Percentiles rank a stretch among this genome's conserved stretches.
phyloP scores from a whole-genome alignment of 2,888 invertebrate species.

The Auanema freiburgensis region DNA sequence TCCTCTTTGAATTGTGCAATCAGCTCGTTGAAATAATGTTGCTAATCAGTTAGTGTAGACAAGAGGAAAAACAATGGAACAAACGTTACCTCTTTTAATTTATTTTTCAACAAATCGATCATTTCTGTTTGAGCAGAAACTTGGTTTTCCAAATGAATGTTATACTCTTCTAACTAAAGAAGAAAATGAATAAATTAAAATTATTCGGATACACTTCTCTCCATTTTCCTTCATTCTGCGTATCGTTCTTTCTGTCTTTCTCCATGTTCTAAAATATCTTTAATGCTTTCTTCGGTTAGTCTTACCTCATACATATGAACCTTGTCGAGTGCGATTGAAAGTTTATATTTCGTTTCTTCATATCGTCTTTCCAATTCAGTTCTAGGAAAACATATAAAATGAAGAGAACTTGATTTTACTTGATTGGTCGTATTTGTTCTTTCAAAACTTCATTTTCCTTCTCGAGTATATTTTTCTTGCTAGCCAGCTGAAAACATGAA shows the following conservation, averaged over 20 bases:
- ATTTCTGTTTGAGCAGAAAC: constrained; percentile 57
- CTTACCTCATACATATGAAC: constrained; percentile 46
- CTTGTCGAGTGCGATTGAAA: constrained; percentile 45
- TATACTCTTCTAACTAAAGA: constrained; percentile 39
- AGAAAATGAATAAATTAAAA: too few species aligned
- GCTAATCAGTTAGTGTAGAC: too few species aligned
- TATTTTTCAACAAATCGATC: constrained; percentile 55
- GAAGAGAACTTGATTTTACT: background rate
- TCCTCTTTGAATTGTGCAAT: too few species aligned
- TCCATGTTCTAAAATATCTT: background rate
- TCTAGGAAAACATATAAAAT: constrained; percentile 20
- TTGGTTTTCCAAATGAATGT: constrained; percentile 46
- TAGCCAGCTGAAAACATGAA: background rate
- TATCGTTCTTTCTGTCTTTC: background rate
- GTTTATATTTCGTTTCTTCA: constrained; percentile 52
- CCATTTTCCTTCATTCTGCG: too few species aligned
- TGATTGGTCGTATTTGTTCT: too few species aligned
- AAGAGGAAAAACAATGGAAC: too few species aligned
- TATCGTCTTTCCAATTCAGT: constrained; percentile 56
- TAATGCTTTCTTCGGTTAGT: too few species aligned
- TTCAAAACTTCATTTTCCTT: too few species aligned
- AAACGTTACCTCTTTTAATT: constrained; percentile 45
- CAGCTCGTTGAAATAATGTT: too few species aligned
- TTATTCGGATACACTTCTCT: too few species aligned
- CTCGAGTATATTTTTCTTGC: background rate